Conservation (phyloP, 1,140 invertebrate genomes). For the Eumeta japonica region DNA sequence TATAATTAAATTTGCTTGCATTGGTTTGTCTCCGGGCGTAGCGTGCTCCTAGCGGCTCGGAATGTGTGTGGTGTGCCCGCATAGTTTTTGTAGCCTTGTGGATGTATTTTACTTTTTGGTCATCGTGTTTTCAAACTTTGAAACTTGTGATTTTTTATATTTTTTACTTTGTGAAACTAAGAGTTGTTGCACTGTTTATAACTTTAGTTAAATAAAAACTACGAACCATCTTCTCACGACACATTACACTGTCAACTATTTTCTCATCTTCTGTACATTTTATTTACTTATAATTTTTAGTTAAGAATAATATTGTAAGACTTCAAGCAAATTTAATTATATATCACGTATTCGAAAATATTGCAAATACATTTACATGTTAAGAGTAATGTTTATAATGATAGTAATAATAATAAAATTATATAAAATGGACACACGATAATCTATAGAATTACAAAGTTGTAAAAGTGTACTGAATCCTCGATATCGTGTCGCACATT, state of each 20-base stretch:
- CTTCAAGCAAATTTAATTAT: conserved; percentile 53
- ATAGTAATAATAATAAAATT: conserved; percentile 11
- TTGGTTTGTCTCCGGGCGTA: conserved; percentile 28
- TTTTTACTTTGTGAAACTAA: conserved; percentile 15
- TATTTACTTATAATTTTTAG: conserved; percentile 8
- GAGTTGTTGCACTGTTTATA: too few species aligned
- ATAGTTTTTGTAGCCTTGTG: too few species aligned
- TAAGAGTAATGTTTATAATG: conserved; percentile 20
- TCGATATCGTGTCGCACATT: too few species aligned
- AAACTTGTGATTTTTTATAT: conserved; percentile 16
- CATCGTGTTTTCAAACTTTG: conserved; percentile 26
- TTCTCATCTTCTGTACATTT: too few species aligned
- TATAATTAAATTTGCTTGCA: conserved; percentile 55
- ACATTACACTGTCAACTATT: too few species aligned
- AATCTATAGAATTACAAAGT: too few species aligned
- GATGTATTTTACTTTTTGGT: conserved; percentile 23
- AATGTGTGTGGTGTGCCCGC: too few species aligned
- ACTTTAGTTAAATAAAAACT: too few species aligned
- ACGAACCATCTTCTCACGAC: too few species aligned
- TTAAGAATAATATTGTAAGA: conserved; percentile 11
- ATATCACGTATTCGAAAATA: conserved; percentile 21
- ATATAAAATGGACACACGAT: too few species aligned
- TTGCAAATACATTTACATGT: conserved; percentile 24
- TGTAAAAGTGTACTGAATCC: conserved; percentile 13
- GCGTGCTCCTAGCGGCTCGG: too few species aligned